Base-by-base conservation (phyloP, 2,113 vertebrate genomes). In the Malurus elegans region DNA sequence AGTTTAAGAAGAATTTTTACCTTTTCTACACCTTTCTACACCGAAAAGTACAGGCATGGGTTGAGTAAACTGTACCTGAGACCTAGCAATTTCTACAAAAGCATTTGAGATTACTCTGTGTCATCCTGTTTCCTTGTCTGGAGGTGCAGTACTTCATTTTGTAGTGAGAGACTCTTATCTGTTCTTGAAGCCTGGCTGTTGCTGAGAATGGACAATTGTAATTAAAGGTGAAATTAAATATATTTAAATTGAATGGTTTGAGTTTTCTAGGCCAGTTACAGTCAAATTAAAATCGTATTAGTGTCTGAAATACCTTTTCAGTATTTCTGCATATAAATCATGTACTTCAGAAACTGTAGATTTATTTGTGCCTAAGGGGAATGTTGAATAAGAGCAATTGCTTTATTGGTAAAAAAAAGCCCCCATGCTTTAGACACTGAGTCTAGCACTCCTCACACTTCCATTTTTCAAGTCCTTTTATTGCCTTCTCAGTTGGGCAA, bases 221-320 rank as follows among this genome's bases (percentile, higher is more conserved):
- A 96, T 88, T 93, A 92, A 80, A 95, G 82, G 85, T 95, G 72
- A 93, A 96, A 94, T 93, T 78, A 94, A 90, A 84, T 94, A 53
- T 45, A 78, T 90, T 93, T 93, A 93, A 95, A 92, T 92, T 44
- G 79, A 73, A 86, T 94, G 72, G 44, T 83, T 88, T 86, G 57
- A 40, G 29, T 90, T 96, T 93, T 92, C 86, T 95, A 67, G 88
- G 82, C 48, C 88, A 93, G 86, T 93, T 92, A 88, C 56, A 86
- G 79, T 93, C 82, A 92, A 95, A 94, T 96, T 92, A 93, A 95
- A 96, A 93, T 96, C 82, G 79, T 93, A 83, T 70, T 92, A 90
- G 75, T 24, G 60, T 86, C 82, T 96, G 86, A 93, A 94, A 92
- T 83, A 93, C 67, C 91, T 94, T 93, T 90, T 83, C 83, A 78